Evolutionary conservation across 2,113 vertebrate species (phyloP).

Genomic region (Odontophorus gujanensis): DNA sequence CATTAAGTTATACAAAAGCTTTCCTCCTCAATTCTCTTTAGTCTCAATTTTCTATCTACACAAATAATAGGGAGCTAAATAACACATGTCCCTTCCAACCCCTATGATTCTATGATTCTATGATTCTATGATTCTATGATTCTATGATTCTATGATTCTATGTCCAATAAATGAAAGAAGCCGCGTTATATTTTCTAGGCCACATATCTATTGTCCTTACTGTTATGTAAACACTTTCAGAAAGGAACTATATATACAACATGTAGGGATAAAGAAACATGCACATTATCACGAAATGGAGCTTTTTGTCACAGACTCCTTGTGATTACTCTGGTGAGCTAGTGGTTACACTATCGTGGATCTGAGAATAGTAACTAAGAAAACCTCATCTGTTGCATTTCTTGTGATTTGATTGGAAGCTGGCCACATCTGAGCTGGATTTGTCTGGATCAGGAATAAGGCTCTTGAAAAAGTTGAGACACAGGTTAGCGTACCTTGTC

Average conservation of each 20-base stretch:
- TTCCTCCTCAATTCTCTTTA: neutral
- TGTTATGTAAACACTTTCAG: neutral
- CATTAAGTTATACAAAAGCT: neutral
- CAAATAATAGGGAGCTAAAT: neutral
- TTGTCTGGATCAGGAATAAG: neutral
- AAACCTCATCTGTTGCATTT: neutral
- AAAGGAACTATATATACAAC: neutral
- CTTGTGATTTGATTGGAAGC: neutral
- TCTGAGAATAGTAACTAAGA: neutral
- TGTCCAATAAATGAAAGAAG: neutral
- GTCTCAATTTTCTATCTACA: neutral
- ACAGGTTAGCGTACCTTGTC: neutral
- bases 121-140: too few relatives aligned
- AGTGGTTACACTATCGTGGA: neutral
- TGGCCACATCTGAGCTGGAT: neutral
- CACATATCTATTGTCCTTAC: neutral
- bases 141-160: too few relatives aligned
- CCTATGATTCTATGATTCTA: too few relatives aligned
- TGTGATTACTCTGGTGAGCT: neutral
- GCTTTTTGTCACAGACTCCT: neutral
- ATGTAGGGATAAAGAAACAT: fast-evolving
- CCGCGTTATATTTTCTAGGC: neutral
- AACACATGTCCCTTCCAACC: neutral
- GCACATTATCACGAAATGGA: neutral
- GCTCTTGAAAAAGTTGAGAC: neutral